A percentile compares a stretch with the other conserved stretches of the same genome.
These are phyloP conservation scores for Valencia hispanica DNA, from an alignment of 2,797 vertebrate genomes.

Conservation along the genomic window DNA sequence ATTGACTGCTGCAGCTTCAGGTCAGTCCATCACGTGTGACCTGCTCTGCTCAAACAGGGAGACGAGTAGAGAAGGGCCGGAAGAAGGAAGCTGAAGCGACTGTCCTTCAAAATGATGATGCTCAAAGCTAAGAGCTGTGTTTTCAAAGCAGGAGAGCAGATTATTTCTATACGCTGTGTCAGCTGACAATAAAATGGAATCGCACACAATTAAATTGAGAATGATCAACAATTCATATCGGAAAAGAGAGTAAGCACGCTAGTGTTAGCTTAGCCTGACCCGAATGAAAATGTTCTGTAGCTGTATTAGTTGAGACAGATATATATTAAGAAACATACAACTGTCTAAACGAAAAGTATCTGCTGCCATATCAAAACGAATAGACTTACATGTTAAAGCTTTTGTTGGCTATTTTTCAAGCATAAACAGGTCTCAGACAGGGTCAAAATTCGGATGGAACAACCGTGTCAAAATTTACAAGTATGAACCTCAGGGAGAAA, in stretches of 20 bases:
- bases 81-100: not conserved
- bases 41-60: not conserved
- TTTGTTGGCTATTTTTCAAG: not conserved
- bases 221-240: not conserved
- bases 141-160: not conserved
- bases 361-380: not conserved
- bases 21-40: not conserved
- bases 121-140: not conserved
- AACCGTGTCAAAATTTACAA: not conserved
- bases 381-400: not conserved
- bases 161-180: not conserved
- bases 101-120: not conserved
- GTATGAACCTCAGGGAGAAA: slow-evolving; percentile 2
- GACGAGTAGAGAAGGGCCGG: not conserved
- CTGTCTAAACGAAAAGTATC: not conserved
- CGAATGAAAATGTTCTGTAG: not conserved
- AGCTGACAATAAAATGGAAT: not conserved
- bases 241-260: not conserved
- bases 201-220: not conserved
- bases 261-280: not conserved
- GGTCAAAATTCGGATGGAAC: not conserved
- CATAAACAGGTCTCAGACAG: not conserved
- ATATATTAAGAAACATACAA: not conserved
- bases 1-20: not conserved
- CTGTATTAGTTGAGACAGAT: not conserved